Evolutionary conservation across 1,140 invertebrate genomes (phyloP).

Genomic region (Megalonaias nervosa): DNA sequence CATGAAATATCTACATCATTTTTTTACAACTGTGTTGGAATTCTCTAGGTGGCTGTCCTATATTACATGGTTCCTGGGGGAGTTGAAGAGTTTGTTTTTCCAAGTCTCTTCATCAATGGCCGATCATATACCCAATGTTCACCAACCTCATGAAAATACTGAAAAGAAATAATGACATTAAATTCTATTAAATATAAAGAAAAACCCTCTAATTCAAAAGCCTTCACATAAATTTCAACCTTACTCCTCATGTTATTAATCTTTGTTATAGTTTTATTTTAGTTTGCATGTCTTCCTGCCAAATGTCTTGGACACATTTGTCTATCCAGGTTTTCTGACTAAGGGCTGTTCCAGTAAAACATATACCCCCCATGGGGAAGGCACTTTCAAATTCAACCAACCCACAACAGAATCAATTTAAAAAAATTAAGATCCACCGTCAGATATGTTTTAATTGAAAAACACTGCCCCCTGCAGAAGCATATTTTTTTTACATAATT

Average conservation of each 20-base stretch:
- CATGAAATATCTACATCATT: no score
- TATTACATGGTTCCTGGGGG: neutral
- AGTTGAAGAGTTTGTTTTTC: slow-evolving; percentile 7
- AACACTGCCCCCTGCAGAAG: no score
- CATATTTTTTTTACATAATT: no score
- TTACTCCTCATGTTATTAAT: no score
- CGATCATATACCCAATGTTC: slow-evolving; percentile 77
- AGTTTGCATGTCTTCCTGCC: neutral
- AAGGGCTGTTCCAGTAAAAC: no score
- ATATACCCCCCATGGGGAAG: no score
- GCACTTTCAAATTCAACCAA: no score
- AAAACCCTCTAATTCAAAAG: neutral
- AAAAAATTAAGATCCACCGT: no score
- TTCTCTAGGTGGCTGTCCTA: no score
- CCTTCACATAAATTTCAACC: neutral
- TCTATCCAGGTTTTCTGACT: neutral
- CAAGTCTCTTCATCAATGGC: slow-evolving; percentile 70
- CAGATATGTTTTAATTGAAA: no score
- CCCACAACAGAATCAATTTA: no score
- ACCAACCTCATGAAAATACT: slow-evolving; percentile 75
- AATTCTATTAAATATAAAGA: neutral
- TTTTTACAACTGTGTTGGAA: no score
- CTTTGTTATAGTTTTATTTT: neutral
- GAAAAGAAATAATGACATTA: slow-evolving; percentile 28
- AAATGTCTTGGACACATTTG: neutral